phyloP scores from a whole-genome alignment of 2,888 invertebrate species.

The Monoplex corrugatus region DNA sequence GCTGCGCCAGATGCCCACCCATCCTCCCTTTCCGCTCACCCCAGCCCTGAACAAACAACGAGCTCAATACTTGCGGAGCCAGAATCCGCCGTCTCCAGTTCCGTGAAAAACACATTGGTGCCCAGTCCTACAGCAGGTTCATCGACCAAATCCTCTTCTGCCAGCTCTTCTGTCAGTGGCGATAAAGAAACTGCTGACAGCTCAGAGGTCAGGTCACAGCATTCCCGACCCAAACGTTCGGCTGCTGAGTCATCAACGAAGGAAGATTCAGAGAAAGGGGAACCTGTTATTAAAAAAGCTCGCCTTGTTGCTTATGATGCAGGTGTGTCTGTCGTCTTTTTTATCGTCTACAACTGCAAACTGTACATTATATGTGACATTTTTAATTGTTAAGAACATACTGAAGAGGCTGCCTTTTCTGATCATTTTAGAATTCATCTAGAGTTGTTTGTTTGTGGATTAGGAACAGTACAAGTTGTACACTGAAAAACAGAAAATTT shows the following conservation, averaged over 20 bases:
- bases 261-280: not conserved
- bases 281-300: constrained; percentile 39
- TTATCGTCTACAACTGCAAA: too few species aligned
- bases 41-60: not conserved
- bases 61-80: not conserved
- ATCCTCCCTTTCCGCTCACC: not conserved
- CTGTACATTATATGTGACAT: too few species aligned
- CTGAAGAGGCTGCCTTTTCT: too few species aligned
- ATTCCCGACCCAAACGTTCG: not conserved
- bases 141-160: not conserved
- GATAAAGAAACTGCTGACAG: not conserved
- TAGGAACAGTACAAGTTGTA: too few species aligned
- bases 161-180: too few species aligned
- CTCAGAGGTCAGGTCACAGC: not conserved
- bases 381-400: too few species aligned
- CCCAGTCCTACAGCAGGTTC: not conserved
- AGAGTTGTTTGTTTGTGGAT: too few species aligned
- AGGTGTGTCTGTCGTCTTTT: constrained; percentile 12
- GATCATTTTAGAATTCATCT: too few species aligned
- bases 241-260: constrained; percentile 12
- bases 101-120: not conserved
- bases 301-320: constrained; percentile 45
- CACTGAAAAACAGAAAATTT: too few species aligned
- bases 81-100: constrained; percentile 31
- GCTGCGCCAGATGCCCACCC: not conserved